phyloP scores from a whole-genome alignment of 2,113 vertebrate genomes.

The Physeter macrocephalus region DNA sequence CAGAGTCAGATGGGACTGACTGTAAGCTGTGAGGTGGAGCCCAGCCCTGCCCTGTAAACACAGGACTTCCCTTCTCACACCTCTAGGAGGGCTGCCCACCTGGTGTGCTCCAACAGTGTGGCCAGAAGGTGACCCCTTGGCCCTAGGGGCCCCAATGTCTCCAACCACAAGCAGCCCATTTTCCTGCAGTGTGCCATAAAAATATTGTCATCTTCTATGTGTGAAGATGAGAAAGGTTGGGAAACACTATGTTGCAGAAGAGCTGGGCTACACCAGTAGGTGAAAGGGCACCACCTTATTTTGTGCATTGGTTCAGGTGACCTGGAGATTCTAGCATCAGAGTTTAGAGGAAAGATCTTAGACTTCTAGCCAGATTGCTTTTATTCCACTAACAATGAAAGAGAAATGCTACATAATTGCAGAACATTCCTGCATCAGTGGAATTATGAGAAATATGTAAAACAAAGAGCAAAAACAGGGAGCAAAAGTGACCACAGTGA shows the following conservation, averaged over 20 bases:
- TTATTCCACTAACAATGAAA: constrained; percentile 10
- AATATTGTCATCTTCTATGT: background rate
- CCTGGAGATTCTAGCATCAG: background rate
- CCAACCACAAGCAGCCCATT: background rate
- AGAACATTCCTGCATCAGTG: background rate
- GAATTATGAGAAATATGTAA: background rate
- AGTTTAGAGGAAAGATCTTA: background rate
- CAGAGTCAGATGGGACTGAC: background rate
- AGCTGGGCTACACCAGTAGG: background rate
- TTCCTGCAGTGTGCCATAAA: background rate
- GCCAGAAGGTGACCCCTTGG: background rate
- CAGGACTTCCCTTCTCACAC: background rate
- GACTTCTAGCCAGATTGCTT: background rate
- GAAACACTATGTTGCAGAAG: background rate
- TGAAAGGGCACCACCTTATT: background rate
- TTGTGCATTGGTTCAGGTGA: background rate
- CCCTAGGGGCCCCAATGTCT: background rate
- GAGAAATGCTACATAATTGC: background rate
- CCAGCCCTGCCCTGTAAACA: background rate
- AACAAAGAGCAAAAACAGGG: background rate
- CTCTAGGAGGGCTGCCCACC: background rate
- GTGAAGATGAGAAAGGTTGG: background rate
- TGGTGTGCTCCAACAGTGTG: rapidly evolving
- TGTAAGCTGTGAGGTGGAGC: no score
- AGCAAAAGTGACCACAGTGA: background rate